Evolutionary conservation across 2,113 vertebrate genomes (phyloP).

Genomic region (Bujurquina vittata): DNA sequence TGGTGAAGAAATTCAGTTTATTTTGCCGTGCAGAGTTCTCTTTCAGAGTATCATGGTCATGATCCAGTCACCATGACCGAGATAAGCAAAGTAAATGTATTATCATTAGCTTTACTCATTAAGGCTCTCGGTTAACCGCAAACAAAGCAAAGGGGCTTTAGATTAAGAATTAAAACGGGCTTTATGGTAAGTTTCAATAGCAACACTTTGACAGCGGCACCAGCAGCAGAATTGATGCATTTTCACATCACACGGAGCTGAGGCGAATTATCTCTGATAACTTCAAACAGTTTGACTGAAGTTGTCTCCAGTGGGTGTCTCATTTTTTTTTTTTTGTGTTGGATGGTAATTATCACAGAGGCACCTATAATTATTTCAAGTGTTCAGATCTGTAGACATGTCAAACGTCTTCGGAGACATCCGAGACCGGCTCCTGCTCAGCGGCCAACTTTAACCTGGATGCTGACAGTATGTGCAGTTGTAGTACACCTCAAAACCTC

Average conservation of each 20-base stretch:
- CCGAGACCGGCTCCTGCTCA: constrained; percentile 22
- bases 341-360: constrained; percentile 61
- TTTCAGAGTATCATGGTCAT: constrained; percentile 40
- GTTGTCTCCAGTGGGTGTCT: constrained; percentile 35
- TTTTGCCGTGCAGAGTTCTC: constrained; percentile 6
- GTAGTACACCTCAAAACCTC: not conserved
- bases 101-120: constrained; percentile 27
- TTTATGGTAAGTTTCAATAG: constrained; percentile 13
- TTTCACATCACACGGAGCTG: constrained; percentile 28
- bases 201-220: constrained; percentile 41
- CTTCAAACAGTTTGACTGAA: constrained; percentile 63
- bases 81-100: constrained; percentile 6
- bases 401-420: constrained; percentile 51
- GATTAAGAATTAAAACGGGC: constrained; percentile 15
- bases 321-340: constrained; percentile 4
- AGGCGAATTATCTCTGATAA: constrained; percentile 47
- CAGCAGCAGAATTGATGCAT: constrained; percentile 33
- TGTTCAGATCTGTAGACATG: constrained; percentile 66
- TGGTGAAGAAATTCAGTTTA: constrained; percentile 5
- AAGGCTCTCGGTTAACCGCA: not conserved
- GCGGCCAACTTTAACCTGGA: constrained; percentile 4
- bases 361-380: constrained; percentile 74
- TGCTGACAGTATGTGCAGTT: not conserved
- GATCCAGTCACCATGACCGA: constrained; percentile 9
- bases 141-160: not conserved